Percentiles rank a stretch among this genome's conserved stretches.
These are phyloP conservation scores for Ophioninae sp. DNA, from an alignment of 2,888 invertebrate genomes.

Conservation along the genomic window DNA sequence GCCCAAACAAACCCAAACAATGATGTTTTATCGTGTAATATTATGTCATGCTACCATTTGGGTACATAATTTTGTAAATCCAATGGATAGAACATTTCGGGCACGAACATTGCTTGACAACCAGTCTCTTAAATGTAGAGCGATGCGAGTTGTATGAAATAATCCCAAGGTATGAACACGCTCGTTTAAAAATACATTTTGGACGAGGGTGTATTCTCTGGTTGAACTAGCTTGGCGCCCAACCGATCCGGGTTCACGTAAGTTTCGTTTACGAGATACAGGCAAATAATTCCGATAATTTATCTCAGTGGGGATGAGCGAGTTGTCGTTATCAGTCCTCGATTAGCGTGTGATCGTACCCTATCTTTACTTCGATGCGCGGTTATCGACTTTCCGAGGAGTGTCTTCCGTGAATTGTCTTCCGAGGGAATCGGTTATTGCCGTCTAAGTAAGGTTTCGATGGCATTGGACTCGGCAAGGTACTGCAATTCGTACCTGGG, in stretches of 20 bases:
- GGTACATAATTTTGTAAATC: no score
- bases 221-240: background rate
- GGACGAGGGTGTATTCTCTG: background rate
- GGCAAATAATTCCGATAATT: constrained; percentile 7
- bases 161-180: no score
- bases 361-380: constrained; percentile 20
- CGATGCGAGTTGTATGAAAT: no score
- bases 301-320: constrained; percentile 19
- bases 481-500: background rate
- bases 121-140: no score
- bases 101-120: no score
- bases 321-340: constrained; percentile 37
- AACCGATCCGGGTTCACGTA: background rate
- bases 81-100: no score
- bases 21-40: no score
- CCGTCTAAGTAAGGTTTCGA: constrained; percentile 15
- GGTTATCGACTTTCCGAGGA: constrained; percentile 41
- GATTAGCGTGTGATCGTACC: constrained; percentile 30
- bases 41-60: no score
- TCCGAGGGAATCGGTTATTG: constrained; percentile 5
- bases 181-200: background rate
- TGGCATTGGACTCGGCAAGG: background rate
- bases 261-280: background rate
- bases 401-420: constrained; percentile 10
- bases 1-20: no score